Base-by-base conservation (phyloP, 2,797 vertebrate genomes). In the Pampus argenteus region DNA sequence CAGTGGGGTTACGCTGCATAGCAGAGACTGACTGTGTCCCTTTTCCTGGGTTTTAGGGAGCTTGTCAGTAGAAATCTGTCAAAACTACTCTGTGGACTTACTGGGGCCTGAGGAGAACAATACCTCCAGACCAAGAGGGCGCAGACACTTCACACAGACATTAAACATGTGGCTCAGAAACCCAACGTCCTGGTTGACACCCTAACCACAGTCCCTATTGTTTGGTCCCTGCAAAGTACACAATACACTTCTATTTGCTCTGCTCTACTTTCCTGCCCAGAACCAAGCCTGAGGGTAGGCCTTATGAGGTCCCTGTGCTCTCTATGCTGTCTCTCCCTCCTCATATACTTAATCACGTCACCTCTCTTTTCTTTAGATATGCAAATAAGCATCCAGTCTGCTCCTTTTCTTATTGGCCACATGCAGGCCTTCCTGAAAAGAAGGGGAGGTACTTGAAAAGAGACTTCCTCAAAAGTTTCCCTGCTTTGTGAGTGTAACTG, bases 401-500 rank as follows among this genome's bases (percentile, higher is more conserved):
- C 82, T 45, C 64, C 64, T 70, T 62, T 62, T 88, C 90, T 91
- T 86, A 82, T 91, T 86, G 88, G 88, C 72, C 63, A 71, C 61
- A 65, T 60, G 81, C 62, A 86, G 77, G 2, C 71, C 81, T 81
- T 62, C 88, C 93, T 92, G 31, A 62, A 90, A 89, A 91, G 72
- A 71, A 88, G 86, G 89, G 95, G 95, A 90, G 88, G 93, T 81
- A 86, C 84, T 80, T 91, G 57, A 66, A 91, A 94, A n/a, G n/a
- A 92, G 93, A 96, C 94, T 95, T 94, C 91, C 94, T 89, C 74
- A 89, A 67, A 89, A 79, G 86, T 71, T 87, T 78, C 73, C 60
- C 42, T 61, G 62, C 67, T 61, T 61, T 66, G 71, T 31, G 59
- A 73, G 60, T 78, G 68, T 48, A 82, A 86, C 83, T 85, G 83